Evolutionary conservation across 2,888 invertebrate genomes (phyloP).

Genomic region (Tenthredo mesomela): DNA sequence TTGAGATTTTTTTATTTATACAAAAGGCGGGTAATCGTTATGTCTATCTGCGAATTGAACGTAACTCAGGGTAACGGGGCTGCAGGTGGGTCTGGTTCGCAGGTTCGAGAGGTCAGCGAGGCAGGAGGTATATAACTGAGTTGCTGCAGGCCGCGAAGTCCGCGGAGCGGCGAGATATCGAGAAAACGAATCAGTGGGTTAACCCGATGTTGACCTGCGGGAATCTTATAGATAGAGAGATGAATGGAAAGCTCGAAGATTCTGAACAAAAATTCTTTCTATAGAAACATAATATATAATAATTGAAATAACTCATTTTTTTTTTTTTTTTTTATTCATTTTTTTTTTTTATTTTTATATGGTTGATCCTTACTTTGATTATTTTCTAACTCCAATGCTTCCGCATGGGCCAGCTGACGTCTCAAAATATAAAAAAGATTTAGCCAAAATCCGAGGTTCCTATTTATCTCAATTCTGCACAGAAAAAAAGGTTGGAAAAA

Average conservation of each 20-base stretch:
- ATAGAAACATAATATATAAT: no score
- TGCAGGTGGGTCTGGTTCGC: conserved; percentile 69
- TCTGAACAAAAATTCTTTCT: neutral
- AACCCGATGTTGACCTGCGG: conserved; percentile 19
- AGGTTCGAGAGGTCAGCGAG: conserved; percentile 73
- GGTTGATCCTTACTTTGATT: no score
- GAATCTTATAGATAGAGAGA: neutral
- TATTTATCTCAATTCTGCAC: no score
- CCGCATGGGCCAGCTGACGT: no score
- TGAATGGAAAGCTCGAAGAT: conserved; percentile 31
- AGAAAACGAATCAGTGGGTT: conserved; percentile 39
- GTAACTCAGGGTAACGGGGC: conserved; percentile 45
- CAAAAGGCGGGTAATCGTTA: neutral
- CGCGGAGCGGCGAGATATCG: conserved; percentile 29
- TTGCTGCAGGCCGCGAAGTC: neutral
- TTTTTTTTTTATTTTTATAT: no score
- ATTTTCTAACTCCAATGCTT: no score
- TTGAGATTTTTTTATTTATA: neutral
- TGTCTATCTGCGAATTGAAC: conserved; percentile 1
- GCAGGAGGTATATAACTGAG: conserved; percentile 55
- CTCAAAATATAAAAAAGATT: no score
- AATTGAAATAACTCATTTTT: no score
- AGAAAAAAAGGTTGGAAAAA: no score
- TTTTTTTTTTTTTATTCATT: no score
- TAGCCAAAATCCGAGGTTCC: no score